Evolutionary conservation across 2,888 invertebrate species (phyloP).

Genomic region (Dinocampus coccinellae): DNA sequence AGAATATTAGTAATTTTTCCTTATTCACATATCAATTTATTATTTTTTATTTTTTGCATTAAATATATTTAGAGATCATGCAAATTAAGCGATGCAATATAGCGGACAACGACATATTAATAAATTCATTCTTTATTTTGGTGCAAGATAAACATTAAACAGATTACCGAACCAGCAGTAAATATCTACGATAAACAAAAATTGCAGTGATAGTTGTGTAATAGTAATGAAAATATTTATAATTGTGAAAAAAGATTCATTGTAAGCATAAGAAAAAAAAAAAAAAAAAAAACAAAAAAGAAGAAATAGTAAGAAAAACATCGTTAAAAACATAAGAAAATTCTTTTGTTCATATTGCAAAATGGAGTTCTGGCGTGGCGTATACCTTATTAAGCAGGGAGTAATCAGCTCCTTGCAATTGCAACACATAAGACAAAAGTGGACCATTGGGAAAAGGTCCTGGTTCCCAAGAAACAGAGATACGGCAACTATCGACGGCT

Average conservation of each 20-base stretch:
- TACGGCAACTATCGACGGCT: constrained; percentile 84
- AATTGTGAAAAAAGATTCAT: neutral
- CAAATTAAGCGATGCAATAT: constrained; percentile 18
- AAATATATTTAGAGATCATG: constrained; percentile 1
- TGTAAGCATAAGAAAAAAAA: neutral
- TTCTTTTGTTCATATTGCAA: neutral
- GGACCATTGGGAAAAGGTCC: constrained; percentile 91
- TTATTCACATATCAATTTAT: neutral
- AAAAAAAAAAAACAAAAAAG: neutral
- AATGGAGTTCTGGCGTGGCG: constrained; percentile 60
- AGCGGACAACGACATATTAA: neutral
- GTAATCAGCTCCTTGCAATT: constrained; percentile 74
- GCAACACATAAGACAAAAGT: constrained; percentile 86
- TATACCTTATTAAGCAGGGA: constrained; percentile 77
- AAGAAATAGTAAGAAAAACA: neutral
- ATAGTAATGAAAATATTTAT: neutral
- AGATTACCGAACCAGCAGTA: constrained; percentile 34
- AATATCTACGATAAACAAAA: constrained; percentile 15
- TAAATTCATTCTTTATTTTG: neutral
- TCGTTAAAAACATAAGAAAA: neutral
- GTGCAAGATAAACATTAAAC: constrained; percentile 4
- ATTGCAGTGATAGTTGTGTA: constrained; percentile 17
- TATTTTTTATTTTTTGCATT: neutral
- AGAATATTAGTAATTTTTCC: constrained; percentile 21
- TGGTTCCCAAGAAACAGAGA: constrained; percentile 90